These are phyloP conservation scores for Strix aluco DNA, from an alignment of 2,113 vertebrate species.

Conservation along the genomic window DNA sequence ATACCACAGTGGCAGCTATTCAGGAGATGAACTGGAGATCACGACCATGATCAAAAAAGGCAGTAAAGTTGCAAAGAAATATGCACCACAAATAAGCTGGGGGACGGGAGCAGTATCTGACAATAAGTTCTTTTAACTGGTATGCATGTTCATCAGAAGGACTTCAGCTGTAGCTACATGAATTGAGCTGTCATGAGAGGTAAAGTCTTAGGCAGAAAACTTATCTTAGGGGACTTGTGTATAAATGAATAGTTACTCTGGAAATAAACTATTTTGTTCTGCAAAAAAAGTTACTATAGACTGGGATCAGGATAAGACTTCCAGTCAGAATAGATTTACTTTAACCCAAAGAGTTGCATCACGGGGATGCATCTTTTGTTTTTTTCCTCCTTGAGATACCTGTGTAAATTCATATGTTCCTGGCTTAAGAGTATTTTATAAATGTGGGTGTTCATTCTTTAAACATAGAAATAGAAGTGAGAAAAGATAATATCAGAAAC, in stretches of 20 bases:
- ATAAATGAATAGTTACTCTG: neutral
- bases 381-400: neutral
- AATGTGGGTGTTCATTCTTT: neutral
- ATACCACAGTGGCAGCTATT: neutral
- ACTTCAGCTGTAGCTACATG: neutral
- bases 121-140: neutral
- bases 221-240: neutral
- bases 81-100: neutral
- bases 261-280: neutral
- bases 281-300: neutral
- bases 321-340: neutral
- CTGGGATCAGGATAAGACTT: neutral
- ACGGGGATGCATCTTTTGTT: neutral
- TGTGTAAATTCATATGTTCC: neutral
- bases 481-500: neutral
- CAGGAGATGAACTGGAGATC: neutral
- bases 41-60: neutral
- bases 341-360: neutral
- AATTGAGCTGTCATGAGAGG: neutral
- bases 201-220: neutral
- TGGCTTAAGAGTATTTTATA: neutral
- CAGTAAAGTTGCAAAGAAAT: neutral
- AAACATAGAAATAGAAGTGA: neutral
- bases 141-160: neutral
- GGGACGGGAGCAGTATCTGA: neutral